Evolutionary conservation across 2,888 invertebrate genomes (phyloP).

Genomic region (Linyphia triangularis): DNA sequence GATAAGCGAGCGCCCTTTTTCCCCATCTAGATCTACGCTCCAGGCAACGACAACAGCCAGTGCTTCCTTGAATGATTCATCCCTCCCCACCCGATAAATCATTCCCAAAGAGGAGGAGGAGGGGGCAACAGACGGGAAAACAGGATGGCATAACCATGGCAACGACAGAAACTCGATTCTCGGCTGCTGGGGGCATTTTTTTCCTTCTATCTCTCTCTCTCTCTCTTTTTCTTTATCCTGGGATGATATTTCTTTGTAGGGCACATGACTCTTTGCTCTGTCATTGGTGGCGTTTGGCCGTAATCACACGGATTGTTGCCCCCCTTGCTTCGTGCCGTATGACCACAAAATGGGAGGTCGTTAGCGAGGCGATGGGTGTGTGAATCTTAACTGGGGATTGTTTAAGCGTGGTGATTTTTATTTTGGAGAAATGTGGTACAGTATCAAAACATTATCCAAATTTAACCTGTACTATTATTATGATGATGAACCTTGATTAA

Average conservation of each 20-base stretch:
- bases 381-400: too few relatives aligned
- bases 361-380: neutral
- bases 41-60: neutral
- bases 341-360: neutral
- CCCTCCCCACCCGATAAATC: constrained; percentile 20
- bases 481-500: too few relatives aligned
- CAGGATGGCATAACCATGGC: constrained; percentile 38
- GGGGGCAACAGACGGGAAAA: neutral
- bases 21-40: too few relatives aligned
- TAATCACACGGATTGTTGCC: constrained; percentile 39
- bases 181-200: constrained; percentile 9
- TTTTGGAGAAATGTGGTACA: too few relatives aligned
- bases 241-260: neutral
- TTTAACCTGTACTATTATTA: too few relatives aligned
- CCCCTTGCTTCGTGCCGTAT: neutral
- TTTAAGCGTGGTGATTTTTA: too few relatives aligned
- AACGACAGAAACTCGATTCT: constrained; percentile 56
- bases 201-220: too few relatives aligned
- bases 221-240: constrained; percentile 1
- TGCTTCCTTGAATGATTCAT: constrained; percentile 44
- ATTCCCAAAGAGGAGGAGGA: neutral
- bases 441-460: too few relatives aligned
- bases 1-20: too few relatives aligned
- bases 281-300: neutral
- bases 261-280: neutral